Evolutionary conservation across 1,140 invertebrate genomes (phyloP).

Genomic region (Meteorus sp.): DNA sequence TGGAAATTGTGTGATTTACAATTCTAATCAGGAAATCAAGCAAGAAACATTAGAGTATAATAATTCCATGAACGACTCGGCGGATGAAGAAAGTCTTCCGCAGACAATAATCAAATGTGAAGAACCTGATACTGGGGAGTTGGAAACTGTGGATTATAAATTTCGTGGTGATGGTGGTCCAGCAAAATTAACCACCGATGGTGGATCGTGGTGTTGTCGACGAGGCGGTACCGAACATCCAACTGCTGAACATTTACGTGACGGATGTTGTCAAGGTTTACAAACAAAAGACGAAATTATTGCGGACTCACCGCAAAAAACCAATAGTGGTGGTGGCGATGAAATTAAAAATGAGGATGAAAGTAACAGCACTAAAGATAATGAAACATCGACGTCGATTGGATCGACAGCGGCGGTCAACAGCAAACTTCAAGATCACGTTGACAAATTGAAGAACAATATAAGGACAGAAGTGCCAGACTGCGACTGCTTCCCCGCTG

Average conservation of each 20-base stretch:
- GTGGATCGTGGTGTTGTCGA: slow-evolving; percentile 71
- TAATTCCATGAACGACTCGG: slow-evolving; percentile 25
- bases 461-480: slow-evolving; percentile 78
- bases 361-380: slow-evolving; percentile 3
- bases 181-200: slow-evolving; percentile 60
- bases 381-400: background rate
- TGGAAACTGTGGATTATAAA: slow-evolving; percentile 42
- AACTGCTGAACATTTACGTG: slow-evolving; percentile 70
- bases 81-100: slow-evolving; percentile 29
- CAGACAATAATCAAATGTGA: slow-evolving; percentile 38
- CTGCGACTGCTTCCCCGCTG: slow-evolving; percentile 80
- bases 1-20: slow-evolving; percentile 27
- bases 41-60: slow-evolving; percentile 39
- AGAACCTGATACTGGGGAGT: slow-evolving; percentile 38
- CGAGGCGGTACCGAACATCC: slow-evolving; percentile 70
- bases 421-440: slow-evolving; percentile 65
- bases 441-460: slow-evolving; percentile 70
- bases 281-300: slow-evolving; percentile 72
- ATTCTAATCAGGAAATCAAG: slow-evolving; percentile 44
- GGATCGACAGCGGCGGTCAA: slow-evolving; percentile 30
- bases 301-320: slow-evolving; percentile 49
- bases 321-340: slow-evolving; percentile 27
- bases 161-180: slow-evolving; percentile 71
- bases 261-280: slow-evolving; percentile 71
- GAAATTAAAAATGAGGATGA: slow-evolving; percentile 50